Percentiles rank a stretch among this genome's conserved stretches.
Conservation (phyloP, 2,797 vertebrate genomes). For the Hozukius guyotensis region DNA sequence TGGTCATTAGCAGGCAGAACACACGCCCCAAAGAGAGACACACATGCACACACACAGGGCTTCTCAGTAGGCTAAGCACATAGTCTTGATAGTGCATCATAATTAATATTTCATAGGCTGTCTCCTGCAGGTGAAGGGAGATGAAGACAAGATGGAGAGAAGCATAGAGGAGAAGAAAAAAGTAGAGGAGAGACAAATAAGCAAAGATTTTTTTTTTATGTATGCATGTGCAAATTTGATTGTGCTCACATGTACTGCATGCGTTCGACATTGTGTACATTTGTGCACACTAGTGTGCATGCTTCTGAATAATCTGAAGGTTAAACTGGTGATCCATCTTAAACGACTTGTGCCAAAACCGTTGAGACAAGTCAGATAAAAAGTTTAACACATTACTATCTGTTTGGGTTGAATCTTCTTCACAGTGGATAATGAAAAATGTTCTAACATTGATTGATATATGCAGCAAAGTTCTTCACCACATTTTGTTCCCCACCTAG, state of each 20-base stretch:
- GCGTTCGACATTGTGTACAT: background rate
- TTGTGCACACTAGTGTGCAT: background rate
- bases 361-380: background rate
- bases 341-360: background rate
- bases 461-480: constrained; percentile 5
- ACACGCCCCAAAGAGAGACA: constrained; percentile 47
- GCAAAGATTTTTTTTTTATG: background rate
- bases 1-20: constrained; percentile 74
- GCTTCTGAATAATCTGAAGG: background rate
- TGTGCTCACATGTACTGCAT: background rate
- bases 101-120: constrained; percentile 78
- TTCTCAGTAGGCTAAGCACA: constrained; percentile 68
- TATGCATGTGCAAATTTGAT: background rate
- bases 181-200: constrained; percentile 6
- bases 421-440: background rate
- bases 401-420: background rate
- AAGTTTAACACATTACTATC: background rate
- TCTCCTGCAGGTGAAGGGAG: constrained; percentile 66
- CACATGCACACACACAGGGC: constrained; percentile 28
- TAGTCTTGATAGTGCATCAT: constrained; percentile 59
- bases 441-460: constrained; percentile 9
- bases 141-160: constrained; percentile 41
- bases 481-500: background rate
- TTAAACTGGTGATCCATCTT: background rate
- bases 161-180: constrained; percentile 11